A percentile compares a stretch with the other conserved stretches of the same genome.
phyloP scores from a whole-genome alignment of 2,113 vertebrate species.

The Phalacrocorax aristotelis region DNA sequence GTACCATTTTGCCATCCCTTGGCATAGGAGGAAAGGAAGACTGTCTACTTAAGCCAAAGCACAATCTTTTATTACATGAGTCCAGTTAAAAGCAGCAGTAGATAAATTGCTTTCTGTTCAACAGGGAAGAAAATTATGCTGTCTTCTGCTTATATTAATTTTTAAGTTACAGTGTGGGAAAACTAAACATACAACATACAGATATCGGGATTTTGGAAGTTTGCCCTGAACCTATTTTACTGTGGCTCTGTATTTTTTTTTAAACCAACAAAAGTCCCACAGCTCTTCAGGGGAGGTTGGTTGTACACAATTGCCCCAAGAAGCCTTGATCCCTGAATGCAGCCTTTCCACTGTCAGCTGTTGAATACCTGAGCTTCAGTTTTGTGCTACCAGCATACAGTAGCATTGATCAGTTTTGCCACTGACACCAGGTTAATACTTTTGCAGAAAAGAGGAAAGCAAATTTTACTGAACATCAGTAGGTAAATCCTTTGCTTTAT shows the following conservation, averaged over 20 bases:
- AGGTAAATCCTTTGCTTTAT: background rate
- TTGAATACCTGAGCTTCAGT: background rate
- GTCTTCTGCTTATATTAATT: background rate
- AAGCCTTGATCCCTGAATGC: background rate
- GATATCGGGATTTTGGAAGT: background rate
- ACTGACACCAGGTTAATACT: background rate
- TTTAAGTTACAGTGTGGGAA: slow-evolving; percentile 6
- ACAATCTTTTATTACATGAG: slow-evolving; percentile 20
- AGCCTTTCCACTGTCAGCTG: background rate
- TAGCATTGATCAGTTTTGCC: background rate
- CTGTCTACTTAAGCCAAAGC: slow-evolving; percentile 10
- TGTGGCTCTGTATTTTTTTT: background rate
- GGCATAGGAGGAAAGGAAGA: background rate
- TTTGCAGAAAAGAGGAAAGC: background rate
- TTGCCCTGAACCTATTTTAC: background rate
- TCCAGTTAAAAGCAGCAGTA: slow-evolving; percentile 48
- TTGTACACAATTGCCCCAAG: background rate
- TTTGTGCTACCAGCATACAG: background rate
- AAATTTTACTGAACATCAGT: background rate
- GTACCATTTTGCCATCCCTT: slow-evolving; percentile 15
- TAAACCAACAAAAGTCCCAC: background rate
- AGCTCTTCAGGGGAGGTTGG: background rate
- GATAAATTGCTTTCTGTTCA: slow-evolving; percentile 44
- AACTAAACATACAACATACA: background rate
- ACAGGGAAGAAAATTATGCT: slow-evolving; percentile 30